These are phyloP conservation scores for Platycnemis pennipes DNA, from an alignment of 2,888 invertebrate genomes.

Conservation along the genomic window DNA sequence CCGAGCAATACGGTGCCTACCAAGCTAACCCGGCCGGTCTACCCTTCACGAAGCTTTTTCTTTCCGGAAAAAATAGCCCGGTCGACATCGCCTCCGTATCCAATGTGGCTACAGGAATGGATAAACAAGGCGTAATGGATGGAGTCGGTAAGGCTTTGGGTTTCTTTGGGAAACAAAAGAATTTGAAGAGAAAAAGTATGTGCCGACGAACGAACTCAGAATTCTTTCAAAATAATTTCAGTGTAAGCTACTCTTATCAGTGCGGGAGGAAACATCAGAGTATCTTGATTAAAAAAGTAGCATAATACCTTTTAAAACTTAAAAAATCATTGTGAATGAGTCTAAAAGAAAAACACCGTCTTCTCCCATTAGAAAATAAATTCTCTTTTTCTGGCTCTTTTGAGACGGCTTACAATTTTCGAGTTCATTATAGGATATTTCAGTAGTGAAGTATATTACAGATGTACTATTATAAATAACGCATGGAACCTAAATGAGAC, in stretches of 20 bases:
- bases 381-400: too few species aligned
- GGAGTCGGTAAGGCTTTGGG: background rate
- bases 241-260: background rate
- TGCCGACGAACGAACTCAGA: background rate
- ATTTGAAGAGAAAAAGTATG: background rate
- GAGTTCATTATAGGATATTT: too few species aligned
- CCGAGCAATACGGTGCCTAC: background rate
- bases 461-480: too few species aligned
- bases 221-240: background rate
- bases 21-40: background rate
- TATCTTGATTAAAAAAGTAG: too few species aligned
- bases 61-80: constrained; percentile 11
- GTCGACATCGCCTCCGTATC: background rate
- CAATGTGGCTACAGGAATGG: background rate
- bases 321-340: too few species aligned
- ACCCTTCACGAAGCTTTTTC: background rate
- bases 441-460: too few species aligned
- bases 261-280: background rate
- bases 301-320: too few species aligned
- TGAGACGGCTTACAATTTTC: too few species aligned
- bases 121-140: constrained; percentile 31
- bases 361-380: too few species aligned
- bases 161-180: background rate
- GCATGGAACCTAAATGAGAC: too few species aligned
- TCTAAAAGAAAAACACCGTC: too few species aligned